Percentiles rank a stretch among this genome's conserved stretches.
Evolutionary conservation across 2,888 invertebrate species (phyloP).

Genomic region (Tinea trinotella): DNA sequence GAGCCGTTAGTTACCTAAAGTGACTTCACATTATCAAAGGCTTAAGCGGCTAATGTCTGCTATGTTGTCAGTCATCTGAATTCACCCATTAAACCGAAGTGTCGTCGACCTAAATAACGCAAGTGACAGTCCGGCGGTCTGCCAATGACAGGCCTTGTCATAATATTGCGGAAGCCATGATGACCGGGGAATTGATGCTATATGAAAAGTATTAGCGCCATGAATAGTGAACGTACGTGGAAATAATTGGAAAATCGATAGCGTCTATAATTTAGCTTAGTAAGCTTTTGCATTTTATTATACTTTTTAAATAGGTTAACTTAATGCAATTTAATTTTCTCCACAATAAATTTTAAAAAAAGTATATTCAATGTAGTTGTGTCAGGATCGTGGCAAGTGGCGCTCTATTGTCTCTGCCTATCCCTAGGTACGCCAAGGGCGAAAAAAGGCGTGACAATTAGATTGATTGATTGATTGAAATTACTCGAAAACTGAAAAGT

Average conservation of each 20-base stretch:
- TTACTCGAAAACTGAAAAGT: too few species aligned
- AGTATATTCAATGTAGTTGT: too few species aligned
- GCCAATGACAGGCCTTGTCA: not conserved
- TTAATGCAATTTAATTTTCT: too few species aligned
- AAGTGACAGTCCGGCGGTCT: slow-evolving; percentile 10
- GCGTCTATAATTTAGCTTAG: not conserved
- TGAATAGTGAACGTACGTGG: slow-evolving; percentile 3
- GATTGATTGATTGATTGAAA: too few species aligned
- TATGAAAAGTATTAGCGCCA: slow-evolving; percentile 8
- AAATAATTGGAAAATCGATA: slow-evolving; percentile 2
- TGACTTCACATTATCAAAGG: slow-evolving; percentile 14
- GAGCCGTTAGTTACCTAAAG: slow-evolving; percentile 6
- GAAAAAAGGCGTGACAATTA: too few species aligned
- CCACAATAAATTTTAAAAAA: too few species aligned
- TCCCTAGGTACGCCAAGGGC: too few species aligned
- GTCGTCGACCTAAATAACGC: slow-evolving; percentile 13
- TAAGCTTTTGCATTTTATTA: not conserved
- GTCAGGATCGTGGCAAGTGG: too few species aligned
- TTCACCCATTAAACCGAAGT: slow-evolving; percentile 7
- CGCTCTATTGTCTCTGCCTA: too few species aligned
- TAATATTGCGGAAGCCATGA: slow-evolving; percentile 8
- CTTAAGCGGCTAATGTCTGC: not conserved
- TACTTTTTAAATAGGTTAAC: too few species aligned
- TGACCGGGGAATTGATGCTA: slow-evolving; percentile 13
- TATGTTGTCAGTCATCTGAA: slow-evolving; percentile 13